These are phyloP conservation scores for Eilema griseolum DNA, from an alignment of 2,888 invertebrate species.

Conservation along the genomic window DNA sequence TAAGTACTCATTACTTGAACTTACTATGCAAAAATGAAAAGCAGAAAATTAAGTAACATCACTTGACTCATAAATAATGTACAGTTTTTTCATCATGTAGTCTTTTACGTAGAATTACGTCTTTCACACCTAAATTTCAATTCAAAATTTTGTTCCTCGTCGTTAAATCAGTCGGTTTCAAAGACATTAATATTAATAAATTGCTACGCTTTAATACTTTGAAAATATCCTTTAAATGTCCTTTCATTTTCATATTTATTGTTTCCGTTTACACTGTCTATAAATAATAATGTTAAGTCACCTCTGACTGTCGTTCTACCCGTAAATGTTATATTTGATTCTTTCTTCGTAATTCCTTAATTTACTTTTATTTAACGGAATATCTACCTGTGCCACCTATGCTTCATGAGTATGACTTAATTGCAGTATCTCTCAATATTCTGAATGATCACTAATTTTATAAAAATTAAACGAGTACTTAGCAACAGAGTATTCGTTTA, in stretches of 20 bases:
- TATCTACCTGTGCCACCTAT: not conserved
- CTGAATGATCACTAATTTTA: no score
- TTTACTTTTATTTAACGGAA: not conserved
- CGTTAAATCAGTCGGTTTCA: not conserved
- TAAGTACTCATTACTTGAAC: constrained; percentile 34
- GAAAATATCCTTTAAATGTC: not conserved
- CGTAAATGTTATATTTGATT: no score
- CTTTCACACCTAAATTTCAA: not conserved
- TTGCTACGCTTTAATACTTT: not conserved
- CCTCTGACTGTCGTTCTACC: no score
- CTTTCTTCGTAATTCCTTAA: not conserved
- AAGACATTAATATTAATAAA: not conserved
- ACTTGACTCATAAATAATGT: not conserved
- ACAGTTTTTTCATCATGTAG: not conserved
- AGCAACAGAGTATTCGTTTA: constrained; percentile 64
- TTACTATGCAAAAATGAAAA: constrained; percentile 33
- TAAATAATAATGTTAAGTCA: not conserved
- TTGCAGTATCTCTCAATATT: no score
- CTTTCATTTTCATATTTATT: not conserved
- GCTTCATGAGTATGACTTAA: not conserved
- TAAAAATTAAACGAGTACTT: constrained; percentile 54
- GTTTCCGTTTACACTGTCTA: not conserved
- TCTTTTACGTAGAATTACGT: not conserved
- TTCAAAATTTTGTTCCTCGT: not conserved
- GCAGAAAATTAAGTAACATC: constrained; percentile 14